phyloP scores from a whole-genome alignment of 2,113 vertebrate species.

The Brachionichthys hirsutus region DNA sequence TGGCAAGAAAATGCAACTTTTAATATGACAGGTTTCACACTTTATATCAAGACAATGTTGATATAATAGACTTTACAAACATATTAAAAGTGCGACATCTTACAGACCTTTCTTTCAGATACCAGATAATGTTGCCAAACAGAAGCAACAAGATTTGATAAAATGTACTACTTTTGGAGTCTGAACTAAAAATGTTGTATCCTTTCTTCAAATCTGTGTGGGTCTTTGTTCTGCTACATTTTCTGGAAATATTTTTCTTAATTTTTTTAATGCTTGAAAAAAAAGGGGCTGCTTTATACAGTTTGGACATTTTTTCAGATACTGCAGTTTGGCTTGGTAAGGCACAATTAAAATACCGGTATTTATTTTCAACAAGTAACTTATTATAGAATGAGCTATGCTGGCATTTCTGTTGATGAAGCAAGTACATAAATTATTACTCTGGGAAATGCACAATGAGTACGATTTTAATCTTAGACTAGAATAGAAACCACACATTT shows the following conservation, averaged over 20 bases:
- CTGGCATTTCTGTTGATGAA: background rate
- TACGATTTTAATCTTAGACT: background rate
- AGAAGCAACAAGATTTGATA: too few species aligned
- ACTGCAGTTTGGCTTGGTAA: background rate
- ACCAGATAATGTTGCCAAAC: background rate
- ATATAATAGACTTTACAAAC: background rate
- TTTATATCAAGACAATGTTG: conserved; percentile 8
- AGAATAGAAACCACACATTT: conserved; percentile 25
- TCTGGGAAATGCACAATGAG: background rate
- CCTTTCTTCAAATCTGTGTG: too few species aligned
- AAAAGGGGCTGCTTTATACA: too few species aligned
- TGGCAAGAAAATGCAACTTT: conserved; percentile 1
- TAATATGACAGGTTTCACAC: too few species aligned
- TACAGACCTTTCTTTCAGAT: background rate
- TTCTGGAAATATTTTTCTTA: too few species aligned
- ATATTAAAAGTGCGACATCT: conserved; percentile 20
- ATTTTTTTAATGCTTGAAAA: too few species aligned
- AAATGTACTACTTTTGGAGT: too few species aligned
- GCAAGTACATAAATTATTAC: background rate
- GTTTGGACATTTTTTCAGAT: too few species aligned
- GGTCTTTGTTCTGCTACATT: too few species aligned
- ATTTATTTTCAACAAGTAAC: background rate
- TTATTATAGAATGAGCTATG: background rate
- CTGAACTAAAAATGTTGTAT: too few species aligned
- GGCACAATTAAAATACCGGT: too few species aligned